Evolutionary conservation across 2,113 vertebrate species (phyloP).

Genomic region (Brienomyrus longianalis): DNA sequence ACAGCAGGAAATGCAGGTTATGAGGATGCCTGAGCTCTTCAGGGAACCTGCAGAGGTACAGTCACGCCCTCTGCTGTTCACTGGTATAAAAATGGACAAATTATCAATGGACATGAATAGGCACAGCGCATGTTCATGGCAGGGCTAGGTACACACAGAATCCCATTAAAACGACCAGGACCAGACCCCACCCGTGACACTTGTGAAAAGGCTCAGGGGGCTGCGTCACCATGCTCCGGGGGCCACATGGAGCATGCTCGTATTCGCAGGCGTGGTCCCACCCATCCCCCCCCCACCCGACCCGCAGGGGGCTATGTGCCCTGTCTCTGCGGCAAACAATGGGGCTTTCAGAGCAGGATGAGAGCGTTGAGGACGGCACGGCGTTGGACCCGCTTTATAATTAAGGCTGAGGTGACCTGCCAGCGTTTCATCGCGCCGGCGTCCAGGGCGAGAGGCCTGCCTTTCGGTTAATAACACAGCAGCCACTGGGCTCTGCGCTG

Average conservation of each 20-base stretch:
- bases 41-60: neutral
- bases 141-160: neutral
- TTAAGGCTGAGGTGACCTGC: neutral
- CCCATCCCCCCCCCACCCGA: neutral
- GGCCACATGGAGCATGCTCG: slow-evolving; percentile 66
- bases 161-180: neutral
- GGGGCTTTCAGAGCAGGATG: neutral
- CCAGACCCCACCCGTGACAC: neutral
- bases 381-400: neutral
- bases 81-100: neutral
- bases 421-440: neutral
- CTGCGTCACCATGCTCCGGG: neutral
- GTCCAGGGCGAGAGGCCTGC: neutral
- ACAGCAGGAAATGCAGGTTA: neutral
- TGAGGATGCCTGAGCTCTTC: neutral
- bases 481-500: neutral
- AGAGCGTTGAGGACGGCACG: neutral
- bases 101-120: neutral
- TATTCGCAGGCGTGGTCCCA: slow-evolving; percentile 68
- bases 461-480: neutral
- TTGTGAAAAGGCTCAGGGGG: neutral
- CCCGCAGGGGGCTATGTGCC: neutral
- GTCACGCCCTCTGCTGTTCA: neutral
- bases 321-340: neutral
- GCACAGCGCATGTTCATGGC: neutral